Conservation (phyloP, 2,113 vertebrate genomes). For the Entelurus aequoreus region DNA sequence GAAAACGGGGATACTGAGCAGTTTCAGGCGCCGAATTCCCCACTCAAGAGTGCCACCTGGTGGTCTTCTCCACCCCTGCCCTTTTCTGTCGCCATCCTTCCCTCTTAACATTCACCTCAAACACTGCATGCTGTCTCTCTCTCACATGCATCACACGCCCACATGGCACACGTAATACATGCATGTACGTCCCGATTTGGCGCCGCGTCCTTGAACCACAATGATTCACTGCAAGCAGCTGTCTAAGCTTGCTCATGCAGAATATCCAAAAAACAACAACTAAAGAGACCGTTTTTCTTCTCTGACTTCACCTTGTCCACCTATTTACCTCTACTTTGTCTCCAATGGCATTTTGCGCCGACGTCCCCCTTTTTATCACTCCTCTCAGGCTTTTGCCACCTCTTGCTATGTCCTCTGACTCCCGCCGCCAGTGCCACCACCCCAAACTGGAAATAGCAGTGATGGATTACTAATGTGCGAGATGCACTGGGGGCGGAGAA, state of each 20-base stretch:
- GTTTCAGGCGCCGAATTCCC: slow-evolving; percentile 22
- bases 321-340: slow-evolving; percentile 36
- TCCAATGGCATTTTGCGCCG: slow-evolving; percentile 13
- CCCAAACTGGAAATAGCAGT: slow-evolving; percentile 55
- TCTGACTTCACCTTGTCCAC: slow-evolving; percentile 19
- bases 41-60: slow-evolving; percentile 67
- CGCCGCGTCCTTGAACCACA: slow-evolving; percentile 11
- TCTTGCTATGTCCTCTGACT: not conserved
- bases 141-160: slow-evolving; percentile 15
- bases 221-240: slow-evolving; percentile 25
- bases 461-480: slow-evolving; percentile 61
- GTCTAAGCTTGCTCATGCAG: not conserved
- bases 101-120: slow-evolving; percentile 1
- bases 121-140: slow-evolving; percentile 6
- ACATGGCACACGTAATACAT: slow-evolving; percentile 21
- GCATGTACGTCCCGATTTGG: slow-evolving; percentile 27
- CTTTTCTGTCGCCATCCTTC: slow-evolving; percentile 9
- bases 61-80: slow-evolving; percentile 23
- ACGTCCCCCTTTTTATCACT: slow-evolving; percentile 2
- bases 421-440: slow-evolving; percentile 23
- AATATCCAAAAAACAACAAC: too few relatives aligned
- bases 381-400: slow-evolving; percentile 8
- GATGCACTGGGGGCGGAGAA: slow-evolving; percentile 40
- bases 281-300: slow-evolving; percentile 4
- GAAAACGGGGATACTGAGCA: slow-evolving; percentile 11